phyloP scores from a whole-genome alignment of 2,797 vertebrate genomes.

The Gila robusta region DNA sequence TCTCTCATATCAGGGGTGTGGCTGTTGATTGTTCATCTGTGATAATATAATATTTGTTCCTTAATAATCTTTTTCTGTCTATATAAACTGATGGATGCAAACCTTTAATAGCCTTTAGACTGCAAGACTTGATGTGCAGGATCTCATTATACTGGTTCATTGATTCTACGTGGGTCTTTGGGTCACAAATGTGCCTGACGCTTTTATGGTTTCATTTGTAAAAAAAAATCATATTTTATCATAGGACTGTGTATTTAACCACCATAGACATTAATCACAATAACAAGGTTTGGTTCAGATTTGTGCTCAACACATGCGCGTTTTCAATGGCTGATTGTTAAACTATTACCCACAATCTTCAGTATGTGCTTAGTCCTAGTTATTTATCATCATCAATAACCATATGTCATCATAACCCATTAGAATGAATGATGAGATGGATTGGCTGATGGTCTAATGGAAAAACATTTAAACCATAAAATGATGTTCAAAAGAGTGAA shows the following conservation, averaged over 20 bases:
- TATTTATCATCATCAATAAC: slow-evolving; percentile 10
- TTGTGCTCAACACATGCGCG: background rate
- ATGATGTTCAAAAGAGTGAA: background rate
- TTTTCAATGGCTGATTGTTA: background rate
- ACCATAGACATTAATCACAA: background rate
- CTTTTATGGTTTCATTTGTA: background rate
- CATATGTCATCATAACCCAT: background rate
- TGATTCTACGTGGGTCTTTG: background rate
- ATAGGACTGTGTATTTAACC: background rate
- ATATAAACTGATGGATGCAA: background rate
- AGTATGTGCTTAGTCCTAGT: background rate
- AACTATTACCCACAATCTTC: background rate
- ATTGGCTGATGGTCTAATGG: background rate
- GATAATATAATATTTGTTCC: background rate
- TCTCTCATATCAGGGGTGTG: slow-evolving; percentile 15
- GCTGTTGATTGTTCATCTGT: background rate
- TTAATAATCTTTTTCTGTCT: background rate
- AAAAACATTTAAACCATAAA: background rate
- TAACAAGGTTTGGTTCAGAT: background rate
- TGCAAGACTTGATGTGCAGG: background rate
- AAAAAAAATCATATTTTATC: background rate
- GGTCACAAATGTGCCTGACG: background rate
- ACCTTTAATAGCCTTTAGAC: background rate
- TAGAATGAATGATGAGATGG: background rate
- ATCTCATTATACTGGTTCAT: background rate